phyloP scores from a whole-genome alignment of 2,888 invertebrate genomes.

The Aporophyla lueneburgensis region DNA sequence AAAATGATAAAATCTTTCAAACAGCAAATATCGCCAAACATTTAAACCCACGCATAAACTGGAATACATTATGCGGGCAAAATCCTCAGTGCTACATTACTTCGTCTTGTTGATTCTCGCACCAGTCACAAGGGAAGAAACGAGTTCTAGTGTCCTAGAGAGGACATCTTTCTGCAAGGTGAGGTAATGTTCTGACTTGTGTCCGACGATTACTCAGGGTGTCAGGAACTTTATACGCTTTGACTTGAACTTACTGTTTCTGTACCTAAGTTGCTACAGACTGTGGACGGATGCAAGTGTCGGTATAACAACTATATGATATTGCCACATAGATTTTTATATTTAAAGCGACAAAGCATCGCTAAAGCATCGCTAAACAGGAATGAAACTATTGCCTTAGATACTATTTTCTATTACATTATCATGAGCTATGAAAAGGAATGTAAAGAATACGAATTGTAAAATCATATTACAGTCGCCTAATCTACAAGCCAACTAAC shows the following conservation, averaged over 20 bases:
- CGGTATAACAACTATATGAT: background rate
- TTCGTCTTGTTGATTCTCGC: conserved; percentile 48
- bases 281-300: conserved; percentile 3
- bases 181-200: conserved; percentile 45
- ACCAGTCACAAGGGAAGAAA: conserved; percentile 50
- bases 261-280: conserved; percentile 1
- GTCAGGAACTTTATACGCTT: conserved; percentile 42
- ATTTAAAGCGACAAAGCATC: background rate
- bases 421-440: background rate
- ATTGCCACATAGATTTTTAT: background rate
- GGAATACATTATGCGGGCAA: conserved; percentile 28
- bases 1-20: background rate
- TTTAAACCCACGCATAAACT: conserved; percentile 14
- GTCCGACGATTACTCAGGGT: conserved; percentile 46
- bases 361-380: background rate
- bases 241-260: conserved; percentile 29
- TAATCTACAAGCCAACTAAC: conserved; percentile 16
- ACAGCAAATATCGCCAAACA: background rate
- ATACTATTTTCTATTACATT: background rate
- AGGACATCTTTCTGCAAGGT: conserved; percentile 49
- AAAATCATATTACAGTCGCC: background rate
- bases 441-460: conserved; percentile 1
- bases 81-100: conserved; percentile 41
- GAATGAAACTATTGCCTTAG: too few relatives aligned
- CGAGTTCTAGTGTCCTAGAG: conserved; percentile 54